Evolutionary conservation across 2,113 vertebrate species (phyloP).

Genomic region (Thymallus thymallus): DNA sequence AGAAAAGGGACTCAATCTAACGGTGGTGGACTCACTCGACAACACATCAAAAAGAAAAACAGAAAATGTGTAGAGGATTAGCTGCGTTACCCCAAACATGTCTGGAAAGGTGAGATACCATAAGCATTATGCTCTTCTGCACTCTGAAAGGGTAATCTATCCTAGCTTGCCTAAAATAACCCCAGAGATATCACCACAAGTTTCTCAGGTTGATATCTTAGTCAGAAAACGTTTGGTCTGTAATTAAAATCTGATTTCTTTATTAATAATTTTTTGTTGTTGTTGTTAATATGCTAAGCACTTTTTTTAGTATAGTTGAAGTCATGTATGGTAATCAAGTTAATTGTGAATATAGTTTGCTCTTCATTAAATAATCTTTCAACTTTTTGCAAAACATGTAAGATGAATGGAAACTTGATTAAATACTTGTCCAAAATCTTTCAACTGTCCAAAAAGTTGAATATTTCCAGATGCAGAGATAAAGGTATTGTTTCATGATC

Average conservation of each 20-base stretch:
- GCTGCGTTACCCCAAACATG: conserved; percentile 77
- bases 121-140: not conserved
- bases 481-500: not conserved
- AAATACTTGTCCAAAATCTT: no score
- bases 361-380: not conserved
- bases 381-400: not conserved
- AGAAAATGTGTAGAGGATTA: conserved; percentile 81
- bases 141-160: not conserved
- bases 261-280: not conserved
- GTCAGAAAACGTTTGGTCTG: not conserved
- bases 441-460: not conserved
- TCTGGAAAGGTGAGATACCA: conserved; percentile 70
- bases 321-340: not conserved
- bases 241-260: not conserved
- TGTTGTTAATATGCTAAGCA: not conserved
- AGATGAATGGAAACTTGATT: not conserved
- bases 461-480: not conserved
- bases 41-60: conserved; percentile 29
- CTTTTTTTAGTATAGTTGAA: not conserved
- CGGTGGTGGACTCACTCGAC: conserved; percentile 5
- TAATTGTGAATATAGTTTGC: not conserved
- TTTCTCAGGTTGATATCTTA: not conserved
- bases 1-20: conserved; percentile 43
- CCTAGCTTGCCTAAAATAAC: not conserved
- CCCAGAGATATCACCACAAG: not conserved